phyloP scores from a whole-genome alignment of 2,113 vertebrate genomes.

The Dasyprocta punctata region DNA sequence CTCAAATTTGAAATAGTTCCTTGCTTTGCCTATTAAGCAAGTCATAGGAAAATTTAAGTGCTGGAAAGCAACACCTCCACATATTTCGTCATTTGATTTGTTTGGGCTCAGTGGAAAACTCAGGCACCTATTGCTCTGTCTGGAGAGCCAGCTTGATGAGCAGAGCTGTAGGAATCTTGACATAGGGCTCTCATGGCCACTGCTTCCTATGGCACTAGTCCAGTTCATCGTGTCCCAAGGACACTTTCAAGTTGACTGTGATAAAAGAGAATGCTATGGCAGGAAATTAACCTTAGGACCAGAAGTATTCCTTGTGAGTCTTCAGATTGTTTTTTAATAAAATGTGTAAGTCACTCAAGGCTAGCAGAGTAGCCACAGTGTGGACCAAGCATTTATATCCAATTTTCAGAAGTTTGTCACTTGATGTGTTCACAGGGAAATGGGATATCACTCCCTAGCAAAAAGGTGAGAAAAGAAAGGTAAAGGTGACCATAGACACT shows the following conservation, averaged over 20 bases:
- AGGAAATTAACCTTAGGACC: constrained; percentile 11
- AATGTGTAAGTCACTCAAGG: background rate
- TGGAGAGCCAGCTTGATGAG: constrained; percentile 63
- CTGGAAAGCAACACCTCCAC: constrained; percentile 71
- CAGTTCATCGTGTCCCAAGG: background rate
- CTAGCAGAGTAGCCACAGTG: background rate
- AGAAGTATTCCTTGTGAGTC: background rate
- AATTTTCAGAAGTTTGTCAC: background rate
- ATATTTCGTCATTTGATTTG: constrained; percentile 81
- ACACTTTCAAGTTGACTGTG: background rate
- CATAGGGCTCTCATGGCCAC: background rate
- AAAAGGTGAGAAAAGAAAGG: background rate
- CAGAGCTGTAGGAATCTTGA: background rate
- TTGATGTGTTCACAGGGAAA: background rate
- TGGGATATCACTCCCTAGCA: background rate
- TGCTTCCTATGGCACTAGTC: background rate
- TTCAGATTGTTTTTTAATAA: background rate
- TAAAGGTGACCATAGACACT: background rate
- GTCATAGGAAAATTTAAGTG: constrained; percentile 78
- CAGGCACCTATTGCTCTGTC: constrained; percentile 70
- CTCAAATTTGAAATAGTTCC: constrained; percentile 54
- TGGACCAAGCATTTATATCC: background rate
- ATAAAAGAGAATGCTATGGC: background rate
- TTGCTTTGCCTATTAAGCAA: constrained; percentile 55
- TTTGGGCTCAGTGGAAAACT: constrained; percentile 76